Evolutionary conservation across 2,113 vertebrate species (phyloP).

Genomic region (Siniperca chuatsi): DNA sequence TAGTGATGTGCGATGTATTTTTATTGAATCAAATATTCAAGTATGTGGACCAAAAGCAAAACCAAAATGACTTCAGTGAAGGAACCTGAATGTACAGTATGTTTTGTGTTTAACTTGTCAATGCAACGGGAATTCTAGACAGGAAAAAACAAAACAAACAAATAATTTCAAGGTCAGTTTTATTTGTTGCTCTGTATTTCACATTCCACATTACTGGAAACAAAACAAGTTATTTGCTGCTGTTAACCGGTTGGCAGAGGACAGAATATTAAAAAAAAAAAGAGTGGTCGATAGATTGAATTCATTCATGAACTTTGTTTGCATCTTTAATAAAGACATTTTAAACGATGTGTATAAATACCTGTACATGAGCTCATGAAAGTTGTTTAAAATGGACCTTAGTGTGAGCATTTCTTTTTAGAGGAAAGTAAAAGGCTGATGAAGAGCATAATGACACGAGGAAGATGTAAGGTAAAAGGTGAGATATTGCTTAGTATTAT

Average conservation of each 20-base stretch:
- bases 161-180: slow-evolving; percentile 55
- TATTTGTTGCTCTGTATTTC: slow-evolving; percentile 66
- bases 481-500: slow-evolving; percentile 50
- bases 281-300: neutral
- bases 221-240: slow-evolving; percentile 41
- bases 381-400: neutral
- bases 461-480: neutral
- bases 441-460: neutral
- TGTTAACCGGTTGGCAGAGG: slow-evolving; percentile 32
- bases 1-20: neutral
- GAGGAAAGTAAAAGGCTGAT: slow-evolving; percentile 8
- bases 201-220: slow-evolving; percentile 57
- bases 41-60: neutral
- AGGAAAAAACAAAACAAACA: neutral
- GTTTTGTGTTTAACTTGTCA: neutral
- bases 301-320: slow-evolving; percentile 14
- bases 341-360: slow-evolving; percentile 40
- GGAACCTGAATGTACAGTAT: too few species aligned
- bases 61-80: too few species aligned
- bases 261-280: slow-evolving; percentile 62
- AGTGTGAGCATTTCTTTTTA: neutral
- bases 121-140: too few species aligned
- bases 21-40: neutral
- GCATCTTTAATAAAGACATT: slow-evolving; percentile 6
- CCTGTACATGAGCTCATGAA: slow-evolving; percentile 40